These are phyloP conservation scores for Microtus montanus DNA, from an alignment of 2,113 vertebrate genomes.

Conservation along the genomic window DNA sequence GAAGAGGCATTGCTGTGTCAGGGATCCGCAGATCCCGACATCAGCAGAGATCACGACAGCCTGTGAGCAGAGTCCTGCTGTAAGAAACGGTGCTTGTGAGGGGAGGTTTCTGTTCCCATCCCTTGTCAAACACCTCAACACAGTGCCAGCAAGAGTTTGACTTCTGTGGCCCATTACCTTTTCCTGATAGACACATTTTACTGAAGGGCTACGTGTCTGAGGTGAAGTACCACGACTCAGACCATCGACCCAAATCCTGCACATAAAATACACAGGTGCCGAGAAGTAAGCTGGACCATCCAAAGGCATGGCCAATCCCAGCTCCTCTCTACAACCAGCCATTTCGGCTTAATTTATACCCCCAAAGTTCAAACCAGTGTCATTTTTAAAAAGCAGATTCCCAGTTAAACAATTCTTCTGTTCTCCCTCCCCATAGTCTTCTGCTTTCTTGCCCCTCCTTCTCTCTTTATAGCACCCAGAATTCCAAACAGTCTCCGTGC, in stretches of 20 bases:
- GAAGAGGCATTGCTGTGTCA: not conserved
- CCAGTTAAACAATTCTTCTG: not conserved
- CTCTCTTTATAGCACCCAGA: not conserved
- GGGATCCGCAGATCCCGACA: not conserved
- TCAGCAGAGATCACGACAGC: not conserved
- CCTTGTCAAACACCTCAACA: not conserved
- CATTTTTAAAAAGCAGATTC: not conserved
- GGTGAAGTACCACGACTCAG: not conserved
- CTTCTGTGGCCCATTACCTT: not conserved
- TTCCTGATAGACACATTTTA: not conserved
- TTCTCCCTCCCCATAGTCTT: not conserved
- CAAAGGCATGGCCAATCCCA: not conserved
- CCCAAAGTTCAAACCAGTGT: not conserved
- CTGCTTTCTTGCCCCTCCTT: fast-evolving
- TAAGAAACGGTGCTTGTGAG: not conserved
- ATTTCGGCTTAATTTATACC: slow-evolving; percentile 22
- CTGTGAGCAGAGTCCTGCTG: not conserved
- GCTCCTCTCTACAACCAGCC: not conserved
- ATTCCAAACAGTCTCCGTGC: not conserved
- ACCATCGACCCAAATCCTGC: too few species aligned
- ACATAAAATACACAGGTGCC: not conserved
- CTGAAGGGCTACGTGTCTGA: not conserved
- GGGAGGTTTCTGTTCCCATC: too few species aligned
- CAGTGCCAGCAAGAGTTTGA: not conserved
- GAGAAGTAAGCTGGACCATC: not conserved